A percentile compares a stretch with the other conserved stretches of the same genome.
These are phyloP conservation scores for Centropyge bicolor DNA, from an alignment of 2,797 vertebrate genomes.

Conservation along the genomic window DNA sequence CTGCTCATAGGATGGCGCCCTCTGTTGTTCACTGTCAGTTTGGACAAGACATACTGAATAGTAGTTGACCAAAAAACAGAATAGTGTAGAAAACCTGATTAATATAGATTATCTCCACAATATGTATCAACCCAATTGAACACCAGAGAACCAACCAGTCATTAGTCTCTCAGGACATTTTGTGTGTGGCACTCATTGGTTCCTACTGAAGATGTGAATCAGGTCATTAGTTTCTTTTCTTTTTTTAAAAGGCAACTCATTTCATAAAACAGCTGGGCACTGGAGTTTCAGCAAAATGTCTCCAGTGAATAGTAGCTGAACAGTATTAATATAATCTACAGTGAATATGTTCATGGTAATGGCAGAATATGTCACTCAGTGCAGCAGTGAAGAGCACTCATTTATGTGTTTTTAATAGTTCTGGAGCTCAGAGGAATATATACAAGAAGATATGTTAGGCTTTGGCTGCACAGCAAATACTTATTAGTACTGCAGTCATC, in stretches of 20 bases:
- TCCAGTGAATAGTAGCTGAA: not conserved
- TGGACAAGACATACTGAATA: not conserved
- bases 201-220: too few relatives aligned
- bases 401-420: slow-evolving; percentile 8
- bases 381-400: not conserved
- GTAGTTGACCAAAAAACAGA: not conserved
- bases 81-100: not conserved
- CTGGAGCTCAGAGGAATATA: not conserved
- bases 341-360: not conserved
- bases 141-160: not conserved
- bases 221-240: too few relatives aligned
- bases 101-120: not conserved
- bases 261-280: not conserved
- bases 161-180: too few relatives aligned
- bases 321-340: not conserved
- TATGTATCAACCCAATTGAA: not conserved
- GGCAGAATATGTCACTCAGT: not conserved
- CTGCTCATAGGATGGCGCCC: slow-evolving; percentile 58
- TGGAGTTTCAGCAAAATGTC: not conserved
- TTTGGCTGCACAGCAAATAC: not conserved
- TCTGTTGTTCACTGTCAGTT: slow-evolving; percentile 65
- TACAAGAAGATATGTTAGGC: not conserved
- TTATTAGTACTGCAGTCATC: not conserved
- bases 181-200: too few relatives aligned
- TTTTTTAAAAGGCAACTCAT: not conserved